phyloP scores from a whole-genome alignment of 2,797 vertebrate genomes.

The Eulemur albifrons region DNA sequence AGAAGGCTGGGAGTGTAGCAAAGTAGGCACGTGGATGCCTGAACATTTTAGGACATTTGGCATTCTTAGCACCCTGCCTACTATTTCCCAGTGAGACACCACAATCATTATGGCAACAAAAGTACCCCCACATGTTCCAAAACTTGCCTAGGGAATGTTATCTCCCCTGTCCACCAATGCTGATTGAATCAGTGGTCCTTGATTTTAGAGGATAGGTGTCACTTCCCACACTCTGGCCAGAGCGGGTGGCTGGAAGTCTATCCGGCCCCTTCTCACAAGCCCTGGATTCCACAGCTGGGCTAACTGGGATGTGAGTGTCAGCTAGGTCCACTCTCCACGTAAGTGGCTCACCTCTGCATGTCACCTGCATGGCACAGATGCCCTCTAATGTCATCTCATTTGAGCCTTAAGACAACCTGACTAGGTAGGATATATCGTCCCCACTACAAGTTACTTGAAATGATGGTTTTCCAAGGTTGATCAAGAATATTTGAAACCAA shows the following conservation, averaged over 20 bases:
- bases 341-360: neutral
- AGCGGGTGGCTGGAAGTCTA: neutral
- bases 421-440: neutral
- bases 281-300: neutral
- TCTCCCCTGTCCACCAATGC: neutral
- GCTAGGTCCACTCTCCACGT: too few relatives aligned
- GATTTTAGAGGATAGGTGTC: neutral
- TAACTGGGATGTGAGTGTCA: neutral
- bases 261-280: neutral
- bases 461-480: neutral
- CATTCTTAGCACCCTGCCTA: neutral
- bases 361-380: too few relatives aligned
- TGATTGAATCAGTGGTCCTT: neutral
- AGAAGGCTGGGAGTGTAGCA: neutral
- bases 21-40: neutral
- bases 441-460: neutral
- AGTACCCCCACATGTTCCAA: neutral
- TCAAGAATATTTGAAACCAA: neutral
- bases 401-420: neutral
- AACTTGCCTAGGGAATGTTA: neutral
- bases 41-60: neutral
- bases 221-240: neutral
- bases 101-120: neutral
- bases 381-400: too few relatives aligned
- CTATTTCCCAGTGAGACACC: neutral